phyloP scores from a whole-genome alignment of 2,113 vertebrate genomes.

The Bos taurus region ARS-UCD2.0 NC_037328.1:3399501-3400000 shows the following conservation, averaged over 20 bases:
- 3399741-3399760: accelerated
- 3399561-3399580: neutral
- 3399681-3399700: neutral
- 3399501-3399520: neutral
- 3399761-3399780: accelerated
- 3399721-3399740: neutral
- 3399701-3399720: neutral
- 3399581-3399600: neutral
- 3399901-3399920: neutral
- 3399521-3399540: neutral
- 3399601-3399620: neutral
- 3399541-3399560: neutral
- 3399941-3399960: neutral
- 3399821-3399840: neutral
- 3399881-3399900: neutral
- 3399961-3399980: neutral
- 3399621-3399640: neutral
- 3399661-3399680: neutral
- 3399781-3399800: neutral
- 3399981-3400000: neutral
- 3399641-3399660: neutral
- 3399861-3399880: neutral
- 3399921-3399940: conserved; percentile 40
- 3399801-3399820: neutral
- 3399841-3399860: neutral